These are phyloP conservation scores for Periparus ater DNA, from an alignment of 2,797 vertebrate genomes.

Conservation along the genomic window DNA sequence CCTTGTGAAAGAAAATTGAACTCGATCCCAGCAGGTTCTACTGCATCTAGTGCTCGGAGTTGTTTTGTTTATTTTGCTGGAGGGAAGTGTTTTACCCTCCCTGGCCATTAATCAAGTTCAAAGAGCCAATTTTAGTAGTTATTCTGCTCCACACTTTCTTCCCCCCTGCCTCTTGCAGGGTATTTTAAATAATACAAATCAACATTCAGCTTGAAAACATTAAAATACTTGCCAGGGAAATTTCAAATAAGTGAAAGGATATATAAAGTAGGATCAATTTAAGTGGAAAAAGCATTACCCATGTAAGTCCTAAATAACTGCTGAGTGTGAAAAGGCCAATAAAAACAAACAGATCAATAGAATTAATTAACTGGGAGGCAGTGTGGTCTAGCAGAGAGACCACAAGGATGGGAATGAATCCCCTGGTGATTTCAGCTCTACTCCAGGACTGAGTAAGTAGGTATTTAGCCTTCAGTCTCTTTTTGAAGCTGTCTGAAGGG, in stretches of 20 bases:
- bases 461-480: slow-evolving; percentile 27
- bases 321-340: slow-evolving; percentile 36
- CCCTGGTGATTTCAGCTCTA: slow-evolving; percentile 12
- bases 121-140: slow-evolving; percentile 55
- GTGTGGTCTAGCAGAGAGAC: slow-evolving; percentile 16
- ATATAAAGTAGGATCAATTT: slow-evolving; percentile 27
- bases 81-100: slow-evolving; percentile 18
- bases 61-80: slow-evolving; percentile 46
- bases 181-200: slow-evolving; percentile 41
- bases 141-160: slow-evolving; percentile 6
- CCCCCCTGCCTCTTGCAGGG: not conserved
- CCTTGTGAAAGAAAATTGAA: slow-evolving; percentile 40
- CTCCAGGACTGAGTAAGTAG: not conserved
- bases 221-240: slow-evolving; percentile 17
- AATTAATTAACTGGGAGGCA: slow-evolving; percentile 53
- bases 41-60: not conserved
- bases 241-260: not conserved
- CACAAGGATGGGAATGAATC: not conserved
- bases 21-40: slow-evolving; percentile 27
- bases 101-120: slow-evolving; percentile 50
- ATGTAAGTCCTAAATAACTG: slow-evolving; percentile 53
- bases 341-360: slow-evolving; percentile 62
- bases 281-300: slow-evolving; percentile 46
- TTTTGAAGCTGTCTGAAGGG: slow-evolving; percentile 40
- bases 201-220: slow-evolving; percentile 9